These are phyloP conservation scores for Microcebus tavaratra DNA, from an alignment of 2,113 vertebrate species.

Conservation along the genomic window DNA sequence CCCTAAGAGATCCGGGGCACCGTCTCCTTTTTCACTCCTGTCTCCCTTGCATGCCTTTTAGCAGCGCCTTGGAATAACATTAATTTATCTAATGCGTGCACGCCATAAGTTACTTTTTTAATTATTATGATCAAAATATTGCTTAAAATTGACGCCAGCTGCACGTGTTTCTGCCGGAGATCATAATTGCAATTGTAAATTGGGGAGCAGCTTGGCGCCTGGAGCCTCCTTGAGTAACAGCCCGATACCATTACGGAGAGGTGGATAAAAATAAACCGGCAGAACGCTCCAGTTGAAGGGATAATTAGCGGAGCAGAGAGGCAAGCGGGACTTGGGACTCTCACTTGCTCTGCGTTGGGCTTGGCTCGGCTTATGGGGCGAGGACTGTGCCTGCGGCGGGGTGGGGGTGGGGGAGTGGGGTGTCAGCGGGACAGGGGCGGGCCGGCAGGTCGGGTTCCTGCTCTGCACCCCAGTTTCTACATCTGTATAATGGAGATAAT, in stretches of 20 bases:
- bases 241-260: slow-evolving; percentile 80
- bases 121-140: slow-evolving; percentile 90
- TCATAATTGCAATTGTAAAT: slow-evolving; percentile 88
- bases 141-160: slow-evolving; percentile 88
- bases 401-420: background rate
- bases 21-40: slow-evolving; percentile 9
- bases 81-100: slow-evolving; percentile 84
- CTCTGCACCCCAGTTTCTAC: background rate
- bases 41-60: slow-evolving; percentile 69
- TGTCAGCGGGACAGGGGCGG: too few species aligned
- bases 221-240: slow-evolving; percentile 84
- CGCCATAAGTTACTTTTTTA: slow-evolving; percentile 85
- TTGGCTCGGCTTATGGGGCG: background rate
- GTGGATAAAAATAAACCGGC: slow-evolving; percentile 86
- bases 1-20: slow-evolving; percentile 5
- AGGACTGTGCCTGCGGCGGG: background rate
- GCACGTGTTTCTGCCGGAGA: slow-evolving; percentile 85
- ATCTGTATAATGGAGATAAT: background rate
- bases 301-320: slow-evolving; percentile 81
- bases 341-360: background rate
- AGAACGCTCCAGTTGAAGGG: slow-evolving; percentile 82
- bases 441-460: fast-evolving
- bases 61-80: slow-evolving; percentile 81
- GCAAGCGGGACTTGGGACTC: background rate
- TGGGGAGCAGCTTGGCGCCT: slow-evolving; percentile 83